Conservation (phyloP, 2,888 invertebrate species). For the Chrysina gloriosa region DNA sequence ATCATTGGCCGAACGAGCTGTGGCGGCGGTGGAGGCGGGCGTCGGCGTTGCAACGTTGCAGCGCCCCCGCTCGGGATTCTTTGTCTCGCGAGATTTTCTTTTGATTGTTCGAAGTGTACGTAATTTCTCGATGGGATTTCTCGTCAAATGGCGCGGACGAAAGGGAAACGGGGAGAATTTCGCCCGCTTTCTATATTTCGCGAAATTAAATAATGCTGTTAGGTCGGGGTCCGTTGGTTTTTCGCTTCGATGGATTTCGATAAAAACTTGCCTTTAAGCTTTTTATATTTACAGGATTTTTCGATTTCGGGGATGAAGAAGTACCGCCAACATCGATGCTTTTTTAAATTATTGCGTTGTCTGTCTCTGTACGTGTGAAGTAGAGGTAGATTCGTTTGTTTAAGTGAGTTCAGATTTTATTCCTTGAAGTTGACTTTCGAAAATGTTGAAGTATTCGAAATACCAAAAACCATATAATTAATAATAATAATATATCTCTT, state of each 20-base stretch:
- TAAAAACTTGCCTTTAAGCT: neutral
- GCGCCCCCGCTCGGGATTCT: too few species aligned
- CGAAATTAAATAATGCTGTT: slow-evolving; percentile 11
- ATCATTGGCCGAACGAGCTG: neutral
- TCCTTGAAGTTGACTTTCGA: too few species aligned
- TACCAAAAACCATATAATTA: too few species aligned
- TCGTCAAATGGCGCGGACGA: neutral
- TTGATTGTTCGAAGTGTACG: slow-evolving; percentile 1
- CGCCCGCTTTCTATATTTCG: neutral
- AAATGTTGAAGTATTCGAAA: too few species aligned
- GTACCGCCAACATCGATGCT: too few species aligned
- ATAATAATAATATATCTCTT: too few species aligned
- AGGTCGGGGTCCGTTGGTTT: neutral
- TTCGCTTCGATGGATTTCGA: neutral
- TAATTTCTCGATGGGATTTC: slow-evolving; percentile 8
- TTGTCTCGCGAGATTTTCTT: slow-evolving; percentile 2
- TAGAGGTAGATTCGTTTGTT: too few species aligned
- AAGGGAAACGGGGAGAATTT: neutral
- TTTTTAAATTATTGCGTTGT: too few species aligned
- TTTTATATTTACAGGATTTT: neutral
- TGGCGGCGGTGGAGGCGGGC: neutral
- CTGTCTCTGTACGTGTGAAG: too few species aligned
- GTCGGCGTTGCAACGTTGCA: too few species aligned
- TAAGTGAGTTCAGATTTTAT: neutral
- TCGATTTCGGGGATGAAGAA: too few species aligned